phyloP scores from a whole-genome alignment of 2,888 invertebrate species.

The Heteromurus nitidus region DNA sequence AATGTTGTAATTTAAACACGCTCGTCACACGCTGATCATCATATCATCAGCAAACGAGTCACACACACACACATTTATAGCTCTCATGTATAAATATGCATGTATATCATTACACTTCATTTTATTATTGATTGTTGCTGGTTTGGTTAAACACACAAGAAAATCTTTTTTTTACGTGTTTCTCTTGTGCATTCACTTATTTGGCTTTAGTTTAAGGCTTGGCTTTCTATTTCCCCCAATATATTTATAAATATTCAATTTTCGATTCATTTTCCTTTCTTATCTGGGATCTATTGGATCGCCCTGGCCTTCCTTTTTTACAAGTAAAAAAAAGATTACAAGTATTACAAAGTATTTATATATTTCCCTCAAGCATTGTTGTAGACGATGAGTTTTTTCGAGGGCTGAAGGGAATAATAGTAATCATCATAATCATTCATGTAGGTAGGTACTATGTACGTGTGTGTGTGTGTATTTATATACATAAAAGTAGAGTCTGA shows the following conservation, averaged over 20 bases:
- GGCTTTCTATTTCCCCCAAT: slow-evolving; percentile 30
- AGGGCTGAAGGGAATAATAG: slow-evolving; percentile 27
- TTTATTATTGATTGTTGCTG: not conserved
- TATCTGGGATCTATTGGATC: slow-evolving; percentile 51
- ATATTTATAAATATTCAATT: slow-evolving; percentile 61
- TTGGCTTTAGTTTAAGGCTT: slow-evolving; percentile 1
- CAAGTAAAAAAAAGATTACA: slow-evolving; percentile 3
- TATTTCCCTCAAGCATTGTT: not conserved
- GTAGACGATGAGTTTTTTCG: not conserved
- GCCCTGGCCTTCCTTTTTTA: slow-evolving; percentile 41
- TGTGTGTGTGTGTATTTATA: not conserved
- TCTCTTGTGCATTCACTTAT: too few species aligned
- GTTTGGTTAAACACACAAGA: not conserved
- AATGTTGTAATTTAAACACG: slow-evolving; percentile 58
- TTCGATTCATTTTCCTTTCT: slow-evolving; percentile 44
- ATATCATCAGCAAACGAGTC: slow-evolving; percentile 64
- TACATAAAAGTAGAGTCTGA: slow-evolving; percentile 16
- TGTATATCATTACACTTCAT: slow-evolving; percentile 32
- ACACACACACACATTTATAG: slow-evolving; percentile 60
- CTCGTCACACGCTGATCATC: slow-evolving; percentile 65
- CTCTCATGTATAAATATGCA: slow-evolving; percentile 26
- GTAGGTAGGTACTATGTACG: not conserved
- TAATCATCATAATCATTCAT: slow-evolving; percentile 9
- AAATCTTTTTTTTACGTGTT: too few species aligned
- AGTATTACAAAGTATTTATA: slow-evolving; percentile 27